Evolutionary conservation across 2,113 vertebrate species (phyloP).

Genomic region (Indicator indicator): DNA sequence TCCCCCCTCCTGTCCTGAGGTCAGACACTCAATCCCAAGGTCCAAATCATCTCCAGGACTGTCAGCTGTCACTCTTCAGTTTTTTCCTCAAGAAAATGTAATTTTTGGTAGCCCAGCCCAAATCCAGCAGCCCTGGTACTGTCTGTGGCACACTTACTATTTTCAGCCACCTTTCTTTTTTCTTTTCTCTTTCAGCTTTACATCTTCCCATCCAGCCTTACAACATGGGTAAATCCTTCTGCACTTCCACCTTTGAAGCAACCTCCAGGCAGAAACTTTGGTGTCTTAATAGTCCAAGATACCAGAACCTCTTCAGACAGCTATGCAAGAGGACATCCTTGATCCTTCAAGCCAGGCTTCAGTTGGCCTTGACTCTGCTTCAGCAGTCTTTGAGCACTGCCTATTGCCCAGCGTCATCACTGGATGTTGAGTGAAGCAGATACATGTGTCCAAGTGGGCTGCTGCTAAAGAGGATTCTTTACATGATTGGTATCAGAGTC

Average conservation of each 20-base stretch:
- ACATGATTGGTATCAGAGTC: background rate
- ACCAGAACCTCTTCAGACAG: constrained; percentile 57
- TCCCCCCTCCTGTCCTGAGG: too few species aligned
- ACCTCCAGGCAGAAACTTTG: constrained; percentile 49
- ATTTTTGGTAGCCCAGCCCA: background rate
- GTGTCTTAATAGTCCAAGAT: constrained; percentile 62
- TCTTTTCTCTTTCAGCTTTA: constrained; percentile 71
- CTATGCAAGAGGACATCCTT: constrained; percentile 54
- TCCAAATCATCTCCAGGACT: background rate
- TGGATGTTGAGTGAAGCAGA: background rate
- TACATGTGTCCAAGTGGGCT: background rate
- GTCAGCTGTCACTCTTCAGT: background rate
- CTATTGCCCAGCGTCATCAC: background rate
- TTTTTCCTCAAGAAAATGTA: background rate
- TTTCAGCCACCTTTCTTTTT: constrained; percentile 18
- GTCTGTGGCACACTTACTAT: background rate
- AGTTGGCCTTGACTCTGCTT: background rate
- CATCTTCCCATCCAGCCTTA: constrained; percentile 71
- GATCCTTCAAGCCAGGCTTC: constrained; percentile 45
- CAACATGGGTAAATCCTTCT: constrained; percentile 65
- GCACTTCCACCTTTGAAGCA: constrained; percentile 61
- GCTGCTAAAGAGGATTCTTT: background rate
- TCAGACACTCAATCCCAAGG: background rate
- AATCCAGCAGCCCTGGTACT: background rate
- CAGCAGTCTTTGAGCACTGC: background rate